A percentile compares a stretch with the other conserved stretches of the same genome.
Evolutionary conservation across 2,113 vertebrate species (phyloP).

Genomic region (Pachypanchax playfairii): DNA sequence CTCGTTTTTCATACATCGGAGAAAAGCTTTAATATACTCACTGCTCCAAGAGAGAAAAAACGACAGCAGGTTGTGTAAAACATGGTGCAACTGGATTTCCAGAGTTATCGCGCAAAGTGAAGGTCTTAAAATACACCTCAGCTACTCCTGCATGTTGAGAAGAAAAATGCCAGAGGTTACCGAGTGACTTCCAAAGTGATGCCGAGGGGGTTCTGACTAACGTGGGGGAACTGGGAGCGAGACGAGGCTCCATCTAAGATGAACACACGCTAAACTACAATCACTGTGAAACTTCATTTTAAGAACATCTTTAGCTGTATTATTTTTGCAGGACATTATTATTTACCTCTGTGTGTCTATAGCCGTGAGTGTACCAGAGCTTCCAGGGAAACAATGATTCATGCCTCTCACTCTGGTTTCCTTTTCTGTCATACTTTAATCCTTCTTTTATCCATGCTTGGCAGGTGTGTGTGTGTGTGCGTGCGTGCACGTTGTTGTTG

Average conservation of each 20-base stretch:
- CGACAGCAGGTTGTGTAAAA: constrained; percentile 1
- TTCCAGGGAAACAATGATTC: constrained; percentile 71
- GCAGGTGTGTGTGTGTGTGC: constrained; percentile 53
- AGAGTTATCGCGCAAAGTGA: background rate
- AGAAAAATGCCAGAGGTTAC: background rate
- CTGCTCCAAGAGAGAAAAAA: background rate
- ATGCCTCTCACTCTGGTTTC: constrained; percentile 57
- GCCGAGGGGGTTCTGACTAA: constrained; percentile 13
- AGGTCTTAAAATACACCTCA: constrained; percentile 13
- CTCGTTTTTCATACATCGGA: background rate
- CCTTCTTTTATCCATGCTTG: constrained; percentile 68
- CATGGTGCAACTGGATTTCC: background rate
- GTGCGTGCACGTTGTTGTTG: constrained; percentile 37
- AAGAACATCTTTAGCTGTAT: constrained; percentile 16
- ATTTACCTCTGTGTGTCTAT: constrained; percentile 24
- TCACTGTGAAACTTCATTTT: background rate
- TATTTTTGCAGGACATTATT: constrained; percentile 12
- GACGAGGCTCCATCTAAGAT: background rate
- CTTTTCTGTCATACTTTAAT: constrained; percentile 68
- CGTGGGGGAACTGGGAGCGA: constrained; percentile 1
- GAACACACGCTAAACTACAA: background rate
- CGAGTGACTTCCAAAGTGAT: background rate
- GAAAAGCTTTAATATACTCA: background rate
- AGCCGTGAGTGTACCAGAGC: constrained; percentile 49
- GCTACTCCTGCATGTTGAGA: background rate